Base-by-base conservation (phyloP, 2,888 invertebrate genomes). In the Nowickia ferox region DNA sequence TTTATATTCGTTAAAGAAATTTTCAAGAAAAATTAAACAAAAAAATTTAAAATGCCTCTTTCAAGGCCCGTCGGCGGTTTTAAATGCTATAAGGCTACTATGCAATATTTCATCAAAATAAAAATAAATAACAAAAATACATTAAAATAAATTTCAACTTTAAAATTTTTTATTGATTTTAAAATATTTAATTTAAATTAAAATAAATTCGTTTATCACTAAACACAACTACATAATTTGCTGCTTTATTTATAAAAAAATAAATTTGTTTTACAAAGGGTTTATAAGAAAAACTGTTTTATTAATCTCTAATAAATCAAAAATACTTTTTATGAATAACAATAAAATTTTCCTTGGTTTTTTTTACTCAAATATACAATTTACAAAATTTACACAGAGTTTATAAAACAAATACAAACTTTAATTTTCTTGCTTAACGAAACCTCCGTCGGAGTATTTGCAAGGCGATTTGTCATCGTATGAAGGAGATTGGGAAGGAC, bases 401-500 rank as follows among this genome's bases (percentile, higher is more conserved):
- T 22, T 44, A 42, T 46, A 1, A 51, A 51, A 71, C 5, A 66
- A 10, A 51, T 2, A 15, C 6, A 71, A 11, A 46, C 71, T 2
- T 74, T 69, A 85, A 22, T 79, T 69, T 53, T 86, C 86, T 9
- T 68, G 66, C 19, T 86, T 86, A 9, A 83, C 53, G 30, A 59
- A 69, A 46, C 38, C 19, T 0, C 48, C 59, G 51, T 76, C 79
- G 22, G 63, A 11, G 15, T 65, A 79, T 63, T 77, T 86, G 5
- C 53, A 9, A 11, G 79, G 83, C 15, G 83, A 79, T 0, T 53
- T 63, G 0, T 83, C 76, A 19, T 75, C 65, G 42, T 65, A 57
- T 4, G 1, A 5, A 10, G 83, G 86, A n/a, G 86, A 86, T 42
- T 76, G 86, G 0, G 86, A 83, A 15, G 86, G 86, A 51, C 83